Conservation (phyloP, 2,113 vertebrate genomes). For the Gasterosteus aculeatus region DNA sequence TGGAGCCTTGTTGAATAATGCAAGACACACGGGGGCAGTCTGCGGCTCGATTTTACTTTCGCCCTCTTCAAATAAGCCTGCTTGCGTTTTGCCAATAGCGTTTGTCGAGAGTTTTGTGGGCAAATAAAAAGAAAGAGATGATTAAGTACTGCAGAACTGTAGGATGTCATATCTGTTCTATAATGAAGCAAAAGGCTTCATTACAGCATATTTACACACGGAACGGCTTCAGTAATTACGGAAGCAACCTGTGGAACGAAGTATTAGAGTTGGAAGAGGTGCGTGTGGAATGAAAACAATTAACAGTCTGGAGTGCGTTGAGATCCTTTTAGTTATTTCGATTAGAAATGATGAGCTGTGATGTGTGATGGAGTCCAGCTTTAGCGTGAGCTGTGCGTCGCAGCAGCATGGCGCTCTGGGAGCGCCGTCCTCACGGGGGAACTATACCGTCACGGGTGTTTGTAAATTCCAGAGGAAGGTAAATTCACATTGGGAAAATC, state of each 20-base stretch:
- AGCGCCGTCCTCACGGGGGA: too few relatives aligned
- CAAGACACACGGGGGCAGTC: constrained; percentile 73
- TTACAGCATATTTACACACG: constrained; percentile 33
- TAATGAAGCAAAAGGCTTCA: constrained; percentile 25
- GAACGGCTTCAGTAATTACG: constrained; percentile 25
- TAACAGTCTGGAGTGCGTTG: constrained; percentile 3
- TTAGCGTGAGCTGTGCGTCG: background rate
- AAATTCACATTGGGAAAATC: too few relatives aligned
- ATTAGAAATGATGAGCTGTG: background rate
- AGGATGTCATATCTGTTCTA: constrained; percentile 40
- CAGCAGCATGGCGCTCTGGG: too few relatives aligned
- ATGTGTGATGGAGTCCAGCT: background rate
- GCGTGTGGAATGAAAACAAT: constrained; percentile 17
- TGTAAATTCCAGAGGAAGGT: too few relatives aligned
- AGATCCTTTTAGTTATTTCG: background rate
- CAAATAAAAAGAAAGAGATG: constrained; percentile 55
- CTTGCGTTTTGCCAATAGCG: constrained; percentile 60
- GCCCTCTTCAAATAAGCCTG: constrained; percentile 67
- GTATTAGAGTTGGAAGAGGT: constrained; percentile 8
- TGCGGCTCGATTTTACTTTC: constrained; percentile 71
- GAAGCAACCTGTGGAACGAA: constrained; percentile 24
- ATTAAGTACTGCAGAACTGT: constrained; percentile 27
- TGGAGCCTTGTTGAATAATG: constrained; percentile 80
- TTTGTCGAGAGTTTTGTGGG: constrained; percentile 55
- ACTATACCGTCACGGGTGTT: too few relatives aligned